phyloP scores from a whole-genome alignment of 23 tunicate species.

The Clavelina lepadiformis region DNA sequence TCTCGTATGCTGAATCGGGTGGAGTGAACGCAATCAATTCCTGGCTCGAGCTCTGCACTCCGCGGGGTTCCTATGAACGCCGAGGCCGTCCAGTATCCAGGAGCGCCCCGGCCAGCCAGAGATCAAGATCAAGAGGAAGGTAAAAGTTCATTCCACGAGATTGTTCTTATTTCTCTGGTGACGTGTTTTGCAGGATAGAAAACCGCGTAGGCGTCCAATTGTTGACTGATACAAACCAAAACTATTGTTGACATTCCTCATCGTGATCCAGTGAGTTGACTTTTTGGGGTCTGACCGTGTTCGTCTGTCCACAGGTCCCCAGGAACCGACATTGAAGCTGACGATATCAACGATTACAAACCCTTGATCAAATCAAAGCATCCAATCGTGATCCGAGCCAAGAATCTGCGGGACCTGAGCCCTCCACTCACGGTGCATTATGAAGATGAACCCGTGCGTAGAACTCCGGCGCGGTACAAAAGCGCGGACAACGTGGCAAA shows the following conservation, averaged over 20 bases:
- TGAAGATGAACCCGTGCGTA: constrained; percentile 36
- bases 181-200: too few relatives aligned
- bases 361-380: constrained; percentile 37
- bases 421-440: constrained; percentile 50
- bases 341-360: constrained; percentile 39
- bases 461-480: constrained; percentile 26
- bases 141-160: neutral
- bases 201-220: too few relatives aligned
- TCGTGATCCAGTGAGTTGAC: too few relatives aligned
- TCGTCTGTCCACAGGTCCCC: constrained; percentile 4
- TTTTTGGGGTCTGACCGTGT: too few relatives aligned
- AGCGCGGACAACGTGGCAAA: constrained; percentile 40
- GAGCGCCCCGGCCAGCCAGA: constrained; percentile 40
- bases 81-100: constrained; percentile 10
- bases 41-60: constrained; percentile 40
- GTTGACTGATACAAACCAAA: too few relatives aligned
- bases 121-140: constrained; percentile 33
- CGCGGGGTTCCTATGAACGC: neutral
- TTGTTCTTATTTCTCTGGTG: too few relatives aligned
- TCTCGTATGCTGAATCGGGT: constrained; percentile 39
- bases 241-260: neutral
- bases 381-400: constrained; percentile 22
- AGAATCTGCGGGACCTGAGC: constrained; percentile 36
- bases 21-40: constrained; percentile 35
- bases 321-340: neutral